Evolutionary conservation across 2,797 vertebrate genomes (phyloP).

Genomic region (Coendou prehensilis): DNA sequence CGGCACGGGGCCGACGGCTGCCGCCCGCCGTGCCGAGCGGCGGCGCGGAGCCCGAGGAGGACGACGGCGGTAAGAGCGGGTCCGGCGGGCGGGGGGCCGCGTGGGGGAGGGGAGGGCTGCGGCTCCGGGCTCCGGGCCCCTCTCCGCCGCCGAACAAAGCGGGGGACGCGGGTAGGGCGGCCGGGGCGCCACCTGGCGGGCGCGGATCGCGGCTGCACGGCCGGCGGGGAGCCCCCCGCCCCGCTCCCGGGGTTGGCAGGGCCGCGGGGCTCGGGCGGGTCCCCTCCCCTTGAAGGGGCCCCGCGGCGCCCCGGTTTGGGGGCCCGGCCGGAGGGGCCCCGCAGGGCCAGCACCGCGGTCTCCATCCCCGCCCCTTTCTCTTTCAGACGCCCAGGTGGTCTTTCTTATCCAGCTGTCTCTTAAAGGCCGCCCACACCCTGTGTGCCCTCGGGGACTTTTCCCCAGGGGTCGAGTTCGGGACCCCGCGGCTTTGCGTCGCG

Average conservation of each 20-base stretch:
- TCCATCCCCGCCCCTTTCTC: background rate
- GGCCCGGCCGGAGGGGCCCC: background rate
- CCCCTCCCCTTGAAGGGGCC: slow-evolving; percentile 53
- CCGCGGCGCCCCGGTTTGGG: background rate
- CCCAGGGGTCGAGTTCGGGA: background rate
- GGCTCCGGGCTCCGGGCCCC: slow-evolving; percentile 73
- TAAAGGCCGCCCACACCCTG: slow-evolving; percentile 1
- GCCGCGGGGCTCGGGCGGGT: slow-evolving; percentile 86
- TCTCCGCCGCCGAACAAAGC: slow-evolving; percentile 79
- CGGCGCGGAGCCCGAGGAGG: slow-evolving; percentile 80
- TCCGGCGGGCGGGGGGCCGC: slow-evolving; percentile 72
- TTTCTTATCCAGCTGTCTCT: background rate
- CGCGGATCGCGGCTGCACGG: slow-evolving; percentile 67
- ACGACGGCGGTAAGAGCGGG: slow-evolving; percentile 82
- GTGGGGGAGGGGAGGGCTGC: slow-evolving; percentile 75
- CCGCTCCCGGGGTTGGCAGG: slow-evolving; percentile 72
- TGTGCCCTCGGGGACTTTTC: background rate
- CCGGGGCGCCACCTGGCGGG: slow-evolving; percentile 84
- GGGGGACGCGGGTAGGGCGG: slow-evolving; percentile 72
- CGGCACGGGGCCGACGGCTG: slow-evolving; percentile 82
- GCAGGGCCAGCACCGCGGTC: background rate
- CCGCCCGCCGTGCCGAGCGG: slow-evolving; percentile 72
- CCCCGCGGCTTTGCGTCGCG: background rate
- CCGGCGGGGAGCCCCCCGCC: slow-evolving; percentile 81
- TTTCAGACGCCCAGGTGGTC: slow-evolving; percentile 45